Base-by-base conservation (phyloP, 2,113 vertebrate species). In the Seriola quinqueradiata region DNA sequence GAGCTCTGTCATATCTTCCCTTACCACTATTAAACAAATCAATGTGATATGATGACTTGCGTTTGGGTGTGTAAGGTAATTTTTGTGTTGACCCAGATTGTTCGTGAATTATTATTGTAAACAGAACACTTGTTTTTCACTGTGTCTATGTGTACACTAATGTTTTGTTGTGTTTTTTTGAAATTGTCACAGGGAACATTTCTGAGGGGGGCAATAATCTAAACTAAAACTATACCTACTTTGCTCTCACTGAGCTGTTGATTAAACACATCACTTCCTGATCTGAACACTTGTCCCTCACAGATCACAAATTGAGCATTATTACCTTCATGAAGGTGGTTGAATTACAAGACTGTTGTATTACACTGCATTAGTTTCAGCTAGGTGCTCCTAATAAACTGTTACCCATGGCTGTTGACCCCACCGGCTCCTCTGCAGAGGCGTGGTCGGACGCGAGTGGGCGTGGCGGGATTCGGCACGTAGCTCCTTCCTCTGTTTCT, bases 401-500 rank as follows among this genome's bases (percentile, higher is more conserved):
- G 38, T 38, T 38, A 8, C 28, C 5, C 40, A 42, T 42, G 40
- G 40, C 40, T 10, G 40, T 11, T 10, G 40, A 11, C 72, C 70
- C 32, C 77, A 17, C 57, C 21, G 46, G n/a, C 17, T 74, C 23
- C 64, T n/a, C 58, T 70, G 79, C 75, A 55, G 75, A 76, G 78
- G 87, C 81, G 90, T 83, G 82, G 54, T 60, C 25, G 28, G 19
- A 42, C 16, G 54, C 3, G 48, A 58, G 82, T 82, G 81, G 82
- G 81, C 79, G 81, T 88, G 79, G 57, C 1, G 4, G 25, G 9
- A 34, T 25, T 36, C 44, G 50, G 81, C 52, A 80, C 88, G 79
- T 79, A 59, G 65, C 72, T 77, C 48, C 74, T 82, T 67, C 58
- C 50, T 72, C 54, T 59, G 67, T 57, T 89, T 78, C 77, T 88